Percentiles rank a stretch among this genome's conserved stretches.
These are phyloP conservation scores for Oryctes rhinoceros DNA, from an alignment of 1,140 invertebrate genomes.

Conservation along the genomic window DNA sequence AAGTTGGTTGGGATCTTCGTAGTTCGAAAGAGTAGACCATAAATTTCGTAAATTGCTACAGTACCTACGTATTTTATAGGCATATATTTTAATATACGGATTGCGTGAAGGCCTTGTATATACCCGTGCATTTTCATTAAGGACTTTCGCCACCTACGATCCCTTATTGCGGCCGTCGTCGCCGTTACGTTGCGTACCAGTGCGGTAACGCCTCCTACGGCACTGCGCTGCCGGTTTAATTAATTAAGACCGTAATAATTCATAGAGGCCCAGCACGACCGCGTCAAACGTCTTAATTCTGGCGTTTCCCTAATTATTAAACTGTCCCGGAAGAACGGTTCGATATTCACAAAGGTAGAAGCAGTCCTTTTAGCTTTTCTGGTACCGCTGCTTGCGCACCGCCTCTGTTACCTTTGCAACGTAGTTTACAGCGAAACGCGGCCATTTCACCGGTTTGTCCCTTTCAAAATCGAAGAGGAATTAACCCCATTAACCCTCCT, in stretches of 20 bases:
- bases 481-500: not conserved
- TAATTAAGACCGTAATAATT: conserved; percentile 57
- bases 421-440: not conserved
- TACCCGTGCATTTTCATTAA: conserved; percentile 1
- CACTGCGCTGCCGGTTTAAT: conserved; percentile 49
- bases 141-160: conserved; percentile 2
- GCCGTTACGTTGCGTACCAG: not conserved
- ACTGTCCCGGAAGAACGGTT: conserved; percentile 46
- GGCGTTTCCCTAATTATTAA: conserved; percentile 53
- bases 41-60: too few relatives aligned
- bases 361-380: not conserved
- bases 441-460: not conserved
- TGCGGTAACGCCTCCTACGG: conserved; percentile 2
- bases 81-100: too few relatives aligned
- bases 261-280: conserved; percentile 53
- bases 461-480: not conserved
- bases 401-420: not conserved
- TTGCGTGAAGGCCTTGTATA: not conserved
- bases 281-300: conserved; percentile 57
- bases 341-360: conserved; percentile 7
- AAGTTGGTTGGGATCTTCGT: too few relatives aligned
- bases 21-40: too few relatives aligned
- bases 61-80: too few relatives aligned
- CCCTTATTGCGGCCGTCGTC: not conserved
- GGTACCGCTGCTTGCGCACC: not conserved